These are phyloP conservation scores for Tragelaphus strepsiceros DNA, from an alignment of 2,113 vertebrate species.

Conservation along the genomic window DNA sequence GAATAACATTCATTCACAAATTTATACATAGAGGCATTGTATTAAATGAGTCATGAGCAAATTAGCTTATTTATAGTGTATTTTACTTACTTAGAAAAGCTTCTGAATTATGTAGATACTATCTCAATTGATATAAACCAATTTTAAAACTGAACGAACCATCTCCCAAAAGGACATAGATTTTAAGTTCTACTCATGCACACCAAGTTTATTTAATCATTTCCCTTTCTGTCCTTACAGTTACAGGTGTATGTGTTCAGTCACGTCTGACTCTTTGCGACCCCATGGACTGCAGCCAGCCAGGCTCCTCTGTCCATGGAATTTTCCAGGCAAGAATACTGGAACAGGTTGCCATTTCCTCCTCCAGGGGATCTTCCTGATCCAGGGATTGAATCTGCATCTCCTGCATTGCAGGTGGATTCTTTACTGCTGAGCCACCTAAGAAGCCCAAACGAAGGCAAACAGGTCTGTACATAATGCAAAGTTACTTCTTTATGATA, in stretches of 20 bases:
- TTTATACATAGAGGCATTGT: not conserved
- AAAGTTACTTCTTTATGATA: not conserved
- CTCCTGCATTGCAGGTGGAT: not conserved
- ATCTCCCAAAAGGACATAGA: not conserved
- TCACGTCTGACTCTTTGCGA: not conserved
- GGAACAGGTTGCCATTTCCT: not conserved
- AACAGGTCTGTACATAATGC: not conserved
- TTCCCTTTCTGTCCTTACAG: not conserved
- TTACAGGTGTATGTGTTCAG: not conserved
- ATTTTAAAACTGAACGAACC: not conserved
- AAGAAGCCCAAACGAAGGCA: not conserved
- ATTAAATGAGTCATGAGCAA: slow-evolving; percentile 19
- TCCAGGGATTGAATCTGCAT: not conserved
- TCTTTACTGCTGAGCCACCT: not conserved
- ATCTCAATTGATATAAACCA: not conserved
- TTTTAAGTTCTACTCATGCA: not conserved
- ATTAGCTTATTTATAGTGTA: not conserved
- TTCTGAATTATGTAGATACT: not conserved
- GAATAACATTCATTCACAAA: not conserved
- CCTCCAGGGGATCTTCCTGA: not conserved
- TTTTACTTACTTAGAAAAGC: not conserved
- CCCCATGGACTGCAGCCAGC: not conserved
- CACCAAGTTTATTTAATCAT: not conserved
- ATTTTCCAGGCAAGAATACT: not conserved
- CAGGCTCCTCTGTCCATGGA: not conserved